These are phyloP conservation scores for Albula glossodonta DNA, from an alignment of 2,113 vertebrate genomes.

Conservation along the genomic window DNA sequence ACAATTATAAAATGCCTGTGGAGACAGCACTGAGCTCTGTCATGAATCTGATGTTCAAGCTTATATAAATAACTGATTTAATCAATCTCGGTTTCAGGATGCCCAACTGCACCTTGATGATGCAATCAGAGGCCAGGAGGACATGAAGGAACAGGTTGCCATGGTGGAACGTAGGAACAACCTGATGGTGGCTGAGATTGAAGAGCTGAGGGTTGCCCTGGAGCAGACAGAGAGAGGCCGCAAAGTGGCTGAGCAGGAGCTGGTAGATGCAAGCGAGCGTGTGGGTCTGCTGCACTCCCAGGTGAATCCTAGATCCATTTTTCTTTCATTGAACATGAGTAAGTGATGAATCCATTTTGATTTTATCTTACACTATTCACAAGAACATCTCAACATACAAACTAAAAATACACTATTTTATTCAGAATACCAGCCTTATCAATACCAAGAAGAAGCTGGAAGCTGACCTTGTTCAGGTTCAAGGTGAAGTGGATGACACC, in stretches of 20 bases:
- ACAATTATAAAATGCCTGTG: not conserved
- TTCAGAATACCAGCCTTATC: too few relatives aligned
- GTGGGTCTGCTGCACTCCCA: constrained; percentile 86
- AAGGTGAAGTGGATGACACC: constrained; percentile 83
- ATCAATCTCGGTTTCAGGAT: not conserved
- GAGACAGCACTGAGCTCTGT: constrained; percentile 36
- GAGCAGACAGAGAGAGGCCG: constrained; percentile 82
- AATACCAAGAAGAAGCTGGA: constrained; percentile 93
- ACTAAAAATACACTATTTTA: too few relatives aligned
- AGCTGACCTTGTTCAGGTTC: constrained; percentile 79
- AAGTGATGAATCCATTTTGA: too few relatives aligned
- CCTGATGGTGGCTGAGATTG: too few relatives aligned
- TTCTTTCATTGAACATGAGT: too few relatives aligned
- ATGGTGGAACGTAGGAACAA: too few relatives aligned
- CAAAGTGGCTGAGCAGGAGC: constrained; percentile 85
- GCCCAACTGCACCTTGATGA: constrained; percentile 72
- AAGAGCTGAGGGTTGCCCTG: constrained; percentile 78
- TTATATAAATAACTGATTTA: not conserved
- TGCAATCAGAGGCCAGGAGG: constrained; percentile 70
- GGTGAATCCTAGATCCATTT: too few relatives aligned
- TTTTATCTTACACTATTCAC: not conserved
- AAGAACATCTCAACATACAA: constrained; percentile 16
- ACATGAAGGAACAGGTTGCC: too few relatives aligned
- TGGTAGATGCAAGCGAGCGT: constrained; percentile 83
- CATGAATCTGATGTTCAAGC: not conserved